Evolutionary conservation across 92 coral and sea anemone species (phyloP).

Genomic region (Umimayanthus kanabou): DNA sequence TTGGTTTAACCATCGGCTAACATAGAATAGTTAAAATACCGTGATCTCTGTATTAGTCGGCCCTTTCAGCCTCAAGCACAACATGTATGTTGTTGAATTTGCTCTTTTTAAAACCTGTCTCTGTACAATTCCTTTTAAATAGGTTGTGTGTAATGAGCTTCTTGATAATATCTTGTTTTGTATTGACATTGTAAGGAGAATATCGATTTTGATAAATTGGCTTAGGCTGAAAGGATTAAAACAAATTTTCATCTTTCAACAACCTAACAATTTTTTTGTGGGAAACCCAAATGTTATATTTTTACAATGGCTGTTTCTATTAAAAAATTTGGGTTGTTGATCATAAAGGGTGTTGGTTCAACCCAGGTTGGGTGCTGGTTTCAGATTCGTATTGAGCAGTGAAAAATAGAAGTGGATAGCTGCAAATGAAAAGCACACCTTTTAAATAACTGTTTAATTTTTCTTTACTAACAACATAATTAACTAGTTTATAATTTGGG

Average conservation of each 20-base stretch:
- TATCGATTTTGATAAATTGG: not conserved
- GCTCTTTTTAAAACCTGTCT: not conserved
- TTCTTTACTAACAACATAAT: not conserved
- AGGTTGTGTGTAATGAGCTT: not conserved
- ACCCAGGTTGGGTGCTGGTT: not conserved
- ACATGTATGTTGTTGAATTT: not conserved
- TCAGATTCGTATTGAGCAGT: not conserved
- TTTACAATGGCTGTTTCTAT: too few species aligned
- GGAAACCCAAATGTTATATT: not conserved
- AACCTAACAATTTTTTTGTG: not conserved
- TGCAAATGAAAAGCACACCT: not conserved
- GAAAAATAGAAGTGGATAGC: too few species aligned
- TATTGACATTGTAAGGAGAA: not conserved
- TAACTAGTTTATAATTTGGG: not conserved
- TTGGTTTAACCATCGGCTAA: constrained; percentile 93
- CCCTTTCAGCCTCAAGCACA: not conserved
- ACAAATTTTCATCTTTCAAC: not conserved
- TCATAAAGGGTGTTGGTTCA: not conserved
- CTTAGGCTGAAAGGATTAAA: not conserved
- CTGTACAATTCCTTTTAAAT: not conserved
- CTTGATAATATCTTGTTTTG: not conserved
- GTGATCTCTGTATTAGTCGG: not conserved
- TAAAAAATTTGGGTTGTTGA: not conserved
- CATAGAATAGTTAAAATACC: not conserved
- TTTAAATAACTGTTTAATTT: not conserved